Evolutionary conservation across 2,888 invertebrate species (phyloP).

Genomic region (Pocota personata): DNA sequence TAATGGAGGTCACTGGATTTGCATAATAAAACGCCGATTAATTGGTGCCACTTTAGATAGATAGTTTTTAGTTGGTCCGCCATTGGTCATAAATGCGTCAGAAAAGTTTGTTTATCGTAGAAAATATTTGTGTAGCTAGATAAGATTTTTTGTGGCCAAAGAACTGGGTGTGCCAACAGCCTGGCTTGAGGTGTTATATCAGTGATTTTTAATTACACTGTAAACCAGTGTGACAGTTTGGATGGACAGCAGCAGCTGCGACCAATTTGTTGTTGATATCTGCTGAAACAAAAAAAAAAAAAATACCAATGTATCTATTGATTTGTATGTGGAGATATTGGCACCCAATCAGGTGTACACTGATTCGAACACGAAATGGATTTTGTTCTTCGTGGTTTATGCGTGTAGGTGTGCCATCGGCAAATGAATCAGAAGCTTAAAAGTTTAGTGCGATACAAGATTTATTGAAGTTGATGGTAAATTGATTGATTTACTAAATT

Average conservation of each 20-base stretch:
- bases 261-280: slow-evolving; percentile 9
- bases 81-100: not conserved
- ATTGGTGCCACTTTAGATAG: slow-evolving; percentile 60
- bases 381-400: not conserved
- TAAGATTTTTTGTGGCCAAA: not conserved
- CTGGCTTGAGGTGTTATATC: slow-evolving; percentile 28
- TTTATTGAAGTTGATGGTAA: not conserved
- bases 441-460: not conserved
- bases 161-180: slow-evolving; percentile 18
- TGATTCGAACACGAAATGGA: slow-evolving; percentile 19
- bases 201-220: slow-evolving; percentile 33
- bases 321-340: slow-evolving; percentile 37
- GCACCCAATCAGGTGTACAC: slow-evolving; percentile 33
- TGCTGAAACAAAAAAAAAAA: not conserved
- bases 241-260: not conserved
- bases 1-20: slow-evolving; percentile 68
- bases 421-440: slow-evolving; percentile 13
- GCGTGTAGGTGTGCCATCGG: not conserved
- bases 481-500: slow-evolving; percentile 2
- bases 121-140: not conserved
- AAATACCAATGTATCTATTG: not conserved
- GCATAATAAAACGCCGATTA: slow-evolving; percentile 68
- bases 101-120: not conserved
- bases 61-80: not conserved
- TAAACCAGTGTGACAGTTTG: slow-evolving; percentile 15